A percentile compares a stretch with the other conserved stretches of the same genome.
Conservation (phyloP, 2,797 vertebrate species). For the Liasis olivaceus region DNA sequence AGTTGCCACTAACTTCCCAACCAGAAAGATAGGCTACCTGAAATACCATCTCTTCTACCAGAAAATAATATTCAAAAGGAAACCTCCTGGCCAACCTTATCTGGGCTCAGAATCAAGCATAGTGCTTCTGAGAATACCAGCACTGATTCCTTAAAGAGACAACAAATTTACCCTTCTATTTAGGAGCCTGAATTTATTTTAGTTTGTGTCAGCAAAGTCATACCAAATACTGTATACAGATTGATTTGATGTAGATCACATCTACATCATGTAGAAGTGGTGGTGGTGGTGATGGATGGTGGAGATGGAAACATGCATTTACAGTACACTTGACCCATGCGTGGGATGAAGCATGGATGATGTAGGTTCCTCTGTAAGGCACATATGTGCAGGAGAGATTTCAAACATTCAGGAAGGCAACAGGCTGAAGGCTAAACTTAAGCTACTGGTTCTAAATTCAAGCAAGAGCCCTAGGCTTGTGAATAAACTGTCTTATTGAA, state of each 20-base stretch:
- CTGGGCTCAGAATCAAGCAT: background rate
- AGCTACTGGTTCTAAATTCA: slow-evolving; percentile 51
- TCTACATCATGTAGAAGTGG: slow-evolving; percentile 7
- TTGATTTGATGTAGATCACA: background rate
- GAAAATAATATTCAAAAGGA: background rate
- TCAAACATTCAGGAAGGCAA: slow-evolving; percentile 53
- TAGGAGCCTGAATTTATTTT: background rate
- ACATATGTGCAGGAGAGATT: slow-evolving; percentile 46
- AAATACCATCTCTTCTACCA: background rate
- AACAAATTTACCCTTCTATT: no score
- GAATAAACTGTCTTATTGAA: background rate
- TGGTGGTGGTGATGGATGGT: slow-evolving; percentile 48
- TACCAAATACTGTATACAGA: background rate
- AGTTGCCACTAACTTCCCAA: background rate
- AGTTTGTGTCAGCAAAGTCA: background rate
- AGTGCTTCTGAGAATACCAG: background rate
- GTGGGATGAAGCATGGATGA: slow-evolving; percentile 31
- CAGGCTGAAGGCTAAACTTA: slow-evolving; percentile 47
- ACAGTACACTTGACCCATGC: slow-evolving; percentile 57
- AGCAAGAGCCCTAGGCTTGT: slow-evolving; percentile 29
- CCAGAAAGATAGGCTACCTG: background rate
- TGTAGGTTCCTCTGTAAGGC: slow-evolving; percentile 54
- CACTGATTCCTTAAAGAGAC: background rate
- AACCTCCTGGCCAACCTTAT: no score
- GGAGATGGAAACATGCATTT: slow-evolving; percentile 30